Evolutionary conservation across 2,797 vertebrate genomes (phyloP).

Genomic region (Rhinichthys osculus): DNA sequence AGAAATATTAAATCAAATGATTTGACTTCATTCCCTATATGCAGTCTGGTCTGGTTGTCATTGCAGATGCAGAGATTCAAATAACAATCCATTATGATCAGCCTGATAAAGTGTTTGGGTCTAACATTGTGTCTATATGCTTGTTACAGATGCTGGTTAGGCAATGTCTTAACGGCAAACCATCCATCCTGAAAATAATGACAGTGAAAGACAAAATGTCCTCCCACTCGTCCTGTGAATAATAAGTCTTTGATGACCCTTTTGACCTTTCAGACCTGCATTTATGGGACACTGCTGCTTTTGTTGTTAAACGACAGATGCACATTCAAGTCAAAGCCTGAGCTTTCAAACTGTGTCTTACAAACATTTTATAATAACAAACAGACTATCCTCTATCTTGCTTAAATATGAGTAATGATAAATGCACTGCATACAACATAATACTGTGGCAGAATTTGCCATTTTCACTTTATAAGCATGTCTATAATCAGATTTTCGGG

Average conservation of each 20-base stretch:
- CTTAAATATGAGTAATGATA: not conserved
- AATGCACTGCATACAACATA: not conserved
- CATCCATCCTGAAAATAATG: slow-evolving; percentile 50
- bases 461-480: not conserved
- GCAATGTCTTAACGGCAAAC: slow-evolving; percentile 32
- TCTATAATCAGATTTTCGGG: slow-evolving; percentile 17
- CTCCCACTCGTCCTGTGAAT: slow-evolving; percentile 6
- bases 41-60: not conserved
- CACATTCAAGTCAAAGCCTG: not conserved
- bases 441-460: not conserved
- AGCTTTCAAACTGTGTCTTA: not conserved
- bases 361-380: not conserved
- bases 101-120: slow-evolving; percentile 15
- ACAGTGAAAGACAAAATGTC: slow-evolving; percentile 32
- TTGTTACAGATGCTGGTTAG: slow-evolving; percentile 44
- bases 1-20: slow-evolving; percentile 4
- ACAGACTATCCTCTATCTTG: not conserved
- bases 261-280: slow-evolving; percentile 37
- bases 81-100: slow-evolving; percentile 37
- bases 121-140: not conserved
- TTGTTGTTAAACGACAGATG: not conserved
- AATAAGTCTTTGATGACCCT: slow-evolving; percentile 18
- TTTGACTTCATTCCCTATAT: not conserved
- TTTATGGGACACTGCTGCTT: not conserved
- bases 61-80: not conserved